Conservation (phyloP, 2,888 invertebrate genomes). For the Ochropleura leucogaster region DNA sequence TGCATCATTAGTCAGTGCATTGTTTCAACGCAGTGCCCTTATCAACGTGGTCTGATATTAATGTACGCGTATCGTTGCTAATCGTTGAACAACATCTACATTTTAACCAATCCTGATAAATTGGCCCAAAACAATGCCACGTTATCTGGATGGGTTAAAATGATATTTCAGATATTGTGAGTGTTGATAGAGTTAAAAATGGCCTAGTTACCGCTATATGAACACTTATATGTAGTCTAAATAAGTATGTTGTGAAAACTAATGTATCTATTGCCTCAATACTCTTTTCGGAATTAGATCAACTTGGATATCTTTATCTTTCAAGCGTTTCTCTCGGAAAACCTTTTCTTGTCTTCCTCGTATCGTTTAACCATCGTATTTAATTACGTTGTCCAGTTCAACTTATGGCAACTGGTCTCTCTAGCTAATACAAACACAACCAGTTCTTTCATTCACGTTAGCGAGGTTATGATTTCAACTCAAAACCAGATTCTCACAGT, state of each 20-base stretch:
- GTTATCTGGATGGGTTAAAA: constrained; percentile 54
- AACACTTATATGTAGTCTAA: neutral
- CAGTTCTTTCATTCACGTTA: constrained; percentile 54
- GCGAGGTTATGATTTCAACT: constrained; percentile 50
- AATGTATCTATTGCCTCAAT: neutral
- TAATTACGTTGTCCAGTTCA: constrained; percentile 31
- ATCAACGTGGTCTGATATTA: constrained; percentile 50
- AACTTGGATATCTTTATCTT: constrained; percentile 2
- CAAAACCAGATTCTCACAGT: constrained; percentile 37
- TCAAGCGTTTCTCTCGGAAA: constrained; percentile 1
- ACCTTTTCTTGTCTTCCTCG: constrained; percentile 16
- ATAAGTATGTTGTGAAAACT: neutral
- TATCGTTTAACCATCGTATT: constrained; percentile 19
- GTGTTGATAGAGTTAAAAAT: constrained; percentile 35
- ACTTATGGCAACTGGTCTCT: constrained; percentile 31
- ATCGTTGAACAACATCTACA: constrained; percentile 60
- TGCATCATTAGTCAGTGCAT: constrained; percentile 65
- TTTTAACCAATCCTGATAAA: constrained; percentile 60
- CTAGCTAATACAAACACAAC: constrained; percentile 41
- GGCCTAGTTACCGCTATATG: constrained; percentile 19
- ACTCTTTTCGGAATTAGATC: neutral
- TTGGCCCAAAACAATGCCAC: constrained; percentile 53
- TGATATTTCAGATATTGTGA: constrained; percentile 44
- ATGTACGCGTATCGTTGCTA: constrained; percentile 52
- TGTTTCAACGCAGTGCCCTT: constrained; percentile 61